These are phyloP conservation scores for Aspidiotus destructor DNA, from an alignment of 2,888 invertebrate species.

Conservation along the genomic window DNA sequence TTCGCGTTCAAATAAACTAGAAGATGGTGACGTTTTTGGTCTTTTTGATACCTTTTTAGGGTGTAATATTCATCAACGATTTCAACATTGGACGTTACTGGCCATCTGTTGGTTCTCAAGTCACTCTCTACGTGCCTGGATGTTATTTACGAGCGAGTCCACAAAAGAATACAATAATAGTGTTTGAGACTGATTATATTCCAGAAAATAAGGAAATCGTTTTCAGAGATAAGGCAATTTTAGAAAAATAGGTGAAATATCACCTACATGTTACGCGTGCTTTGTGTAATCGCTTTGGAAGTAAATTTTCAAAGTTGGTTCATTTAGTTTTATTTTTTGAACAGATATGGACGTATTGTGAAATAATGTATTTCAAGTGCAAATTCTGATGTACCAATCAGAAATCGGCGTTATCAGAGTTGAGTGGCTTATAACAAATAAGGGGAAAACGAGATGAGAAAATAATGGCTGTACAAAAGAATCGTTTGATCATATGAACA, in stretches of 20 bases:
- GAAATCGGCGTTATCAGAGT: no score
- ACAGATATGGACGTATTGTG: no score
- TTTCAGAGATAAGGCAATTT: not conserved
- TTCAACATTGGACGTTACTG: conserved; percentile 40
- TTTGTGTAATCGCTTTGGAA: no score
- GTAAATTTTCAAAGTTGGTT: no score
- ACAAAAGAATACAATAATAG: conserved; percentile 36
- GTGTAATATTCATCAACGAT: conserved; percentile 39
- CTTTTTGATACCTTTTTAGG: conserved; percentile 35
- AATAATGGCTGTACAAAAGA: no score
- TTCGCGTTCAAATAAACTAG: not conserved
- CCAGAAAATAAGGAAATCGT: conserved; percentile 3
- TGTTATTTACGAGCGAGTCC: conserved; percentile 37
- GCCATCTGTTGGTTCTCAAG: conserved; percentile 39
- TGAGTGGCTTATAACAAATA: no score
- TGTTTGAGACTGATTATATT: conserved; percentile 37
- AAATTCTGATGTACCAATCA: no score
- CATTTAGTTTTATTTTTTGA: no score
- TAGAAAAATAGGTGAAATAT: not conserved
- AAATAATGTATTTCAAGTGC: no score
- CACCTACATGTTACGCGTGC: not conserved
- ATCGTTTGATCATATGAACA: no score
- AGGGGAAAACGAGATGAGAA: no score
- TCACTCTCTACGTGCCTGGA: conserved; percentile 39
- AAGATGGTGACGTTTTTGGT: not conserved